phyloP scores from a whole-genome alignment of 1,140 invertebrate genomes.

The Leptinotarsa lineolata region DNA sequence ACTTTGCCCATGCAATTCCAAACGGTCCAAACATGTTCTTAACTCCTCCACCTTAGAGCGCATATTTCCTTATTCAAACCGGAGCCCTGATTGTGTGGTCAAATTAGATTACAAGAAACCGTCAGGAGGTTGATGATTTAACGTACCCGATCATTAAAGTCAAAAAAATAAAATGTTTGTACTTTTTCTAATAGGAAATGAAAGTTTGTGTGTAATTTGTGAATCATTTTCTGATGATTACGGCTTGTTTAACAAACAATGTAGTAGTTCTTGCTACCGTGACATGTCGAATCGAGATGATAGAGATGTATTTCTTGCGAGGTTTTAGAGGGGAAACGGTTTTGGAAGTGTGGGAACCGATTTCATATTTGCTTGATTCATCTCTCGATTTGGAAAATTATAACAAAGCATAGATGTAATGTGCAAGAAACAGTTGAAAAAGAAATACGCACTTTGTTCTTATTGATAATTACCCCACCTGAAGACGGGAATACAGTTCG shows the following conservation, averaged over 20 bases:
- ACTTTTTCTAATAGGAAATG: constrained; percentile 15
- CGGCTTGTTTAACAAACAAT: neutral
- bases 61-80: neutral
- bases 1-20: neutral
- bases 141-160: neutral
- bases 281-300: constrained; percentile 1
- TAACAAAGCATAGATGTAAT: too few relatives aligned
- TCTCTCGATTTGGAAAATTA: too few relatives aligned
- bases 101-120: constrained; percentile 8
- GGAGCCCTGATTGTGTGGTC: neutral
- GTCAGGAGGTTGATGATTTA: constrained; percentile 5
- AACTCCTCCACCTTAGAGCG: neutral
- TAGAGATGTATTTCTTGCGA: neutral
- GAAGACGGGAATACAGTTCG: too few relatives aligned
- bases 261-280: neutral
- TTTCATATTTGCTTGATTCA: neutral
- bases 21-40: neutral
- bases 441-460: too few relatives aligned
- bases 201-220: constrained; percentile 12
- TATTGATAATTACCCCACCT: too few relatives aligned
- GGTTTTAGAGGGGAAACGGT: neutral
- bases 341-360: neutral
- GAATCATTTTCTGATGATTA: constrained; percentile 20
- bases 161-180: constrained; percentile 2
- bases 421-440: too few relatives aligned